phyloP scores from a whole-genome alignment of 2,797 vertebrate genomes.

The Sebastes cheni region DNA sequence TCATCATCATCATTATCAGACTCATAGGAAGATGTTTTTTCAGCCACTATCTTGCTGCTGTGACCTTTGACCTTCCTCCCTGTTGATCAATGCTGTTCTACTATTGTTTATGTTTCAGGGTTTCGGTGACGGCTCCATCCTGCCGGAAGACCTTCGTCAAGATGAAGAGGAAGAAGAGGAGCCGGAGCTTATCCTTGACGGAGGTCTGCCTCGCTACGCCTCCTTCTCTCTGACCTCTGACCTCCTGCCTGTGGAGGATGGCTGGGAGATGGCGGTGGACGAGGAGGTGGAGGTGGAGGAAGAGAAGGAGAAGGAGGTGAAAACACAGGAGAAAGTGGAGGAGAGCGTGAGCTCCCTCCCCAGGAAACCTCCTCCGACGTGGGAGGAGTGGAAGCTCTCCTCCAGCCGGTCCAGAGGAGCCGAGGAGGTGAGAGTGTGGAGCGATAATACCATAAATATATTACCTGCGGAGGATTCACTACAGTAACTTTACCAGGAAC shows the following conservation, averaged over 20 bases:
- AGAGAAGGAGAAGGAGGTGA: slow-evolving; percentile 31
- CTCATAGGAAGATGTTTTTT: neutral
- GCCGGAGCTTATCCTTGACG: slow-evolving; percentile 82
- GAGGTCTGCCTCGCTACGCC: slow-evolving; percentile 73
- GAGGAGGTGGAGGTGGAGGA: slow-evolving; percentile 83
- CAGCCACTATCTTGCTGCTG: neutral
- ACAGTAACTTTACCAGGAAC: neutral
- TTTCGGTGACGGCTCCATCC: slow-evolving; percentile 80
- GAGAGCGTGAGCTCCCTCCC: slow-evolving; percentile 14
- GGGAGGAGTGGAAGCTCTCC: slow-evolving; percentile 63
- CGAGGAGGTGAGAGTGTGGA: slow-evolving; percentile 50
- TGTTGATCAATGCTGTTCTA: neutral
- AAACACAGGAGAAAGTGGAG: neutral
- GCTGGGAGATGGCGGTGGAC: slow-evolving; percentile 91
- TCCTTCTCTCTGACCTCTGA: slow-evolving; percentile 45
- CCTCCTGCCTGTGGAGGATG: slow-evolving; percentile 57
- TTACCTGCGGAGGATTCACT: neutral
- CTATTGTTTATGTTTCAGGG: slow-evolving; percentile 67
- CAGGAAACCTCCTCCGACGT: slow-evolving; percentile 61
- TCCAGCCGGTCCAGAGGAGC: slow-evolving; percentile 27
- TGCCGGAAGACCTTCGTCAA: slow-evolving; percentile 58
- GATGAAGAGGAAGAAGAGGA: slow-evolving; percentile 86
- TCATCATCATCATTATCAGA: neutral
- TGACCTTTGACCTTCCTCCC: neutral
- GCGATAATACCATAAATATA: neutral